These are phyloP conservation scores for Entomyzon cyanotis DNA, from an alignment of 2,113 vertebrate species.

Conservation along the genomic window DNA sequence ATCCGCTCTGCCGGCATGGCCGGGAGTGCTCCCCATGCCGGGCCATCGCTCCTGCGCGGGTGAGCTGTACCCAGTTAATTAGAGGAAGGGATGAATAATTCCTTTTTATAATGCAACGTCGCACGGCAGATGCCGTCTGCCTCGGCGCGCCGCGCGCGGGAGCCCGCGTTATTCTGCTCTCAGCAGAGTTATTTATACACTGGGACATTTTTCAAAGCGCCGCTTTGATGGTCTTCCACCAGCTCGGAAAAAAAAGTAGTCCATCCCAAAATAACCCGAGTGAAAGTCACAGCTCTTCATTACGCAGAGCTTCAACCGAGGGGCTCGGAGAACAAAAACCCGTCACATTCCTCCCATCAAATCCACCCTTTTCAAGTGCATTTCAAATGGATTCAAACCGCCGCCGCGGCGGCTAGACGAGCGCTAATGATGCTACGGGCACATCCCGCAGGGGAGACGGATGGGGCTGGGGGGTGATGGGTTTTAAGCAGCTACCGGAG, in stretches of 20 bases:
- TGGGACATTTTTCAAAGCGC: slow-evolving; percentile 71
- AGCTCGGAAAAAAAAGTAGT: slow-evolving; percentile 65
- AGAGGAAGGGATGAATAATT: slow-evolving; percentile 73
- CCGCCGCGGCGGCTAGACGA: not conserved
- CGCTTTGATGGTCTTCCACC: slow-evolving; percentile 75
- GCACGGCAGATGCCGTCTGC: slow-evolving; percentile 59
- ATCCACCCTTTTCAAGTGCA: slow-evolving; percentile 61
- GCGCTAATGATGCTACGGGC: slow-evolving; percentile 34
- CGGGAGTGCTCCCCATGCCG: not conserved
- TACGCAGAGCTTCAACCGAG: slow-evolving; percentile 46
- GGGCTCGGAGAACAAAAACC: slow-evolving; percentile 64
- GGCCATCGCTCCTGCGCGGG: not conserved
- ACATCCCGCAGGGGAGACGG: not conserved
- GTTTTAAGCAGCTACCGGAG: not conserved
- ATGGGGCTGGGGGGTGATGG: not conserved
- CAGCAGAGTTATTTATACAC: slow-evolving; percentile 74
- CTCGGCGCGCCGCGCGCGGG: slow-evolving; percentile 42
- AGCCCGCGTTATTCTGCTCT: slow-evolving; percentile 58
- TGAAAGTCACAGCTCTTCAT: slow-evolving; percentile 67
- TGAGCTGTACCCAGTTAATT: slow-evolving; percentile 50
- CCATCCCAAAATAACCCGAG: slow-evolving; percentile 69
- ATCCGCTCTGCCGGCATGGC: fast-evolving
- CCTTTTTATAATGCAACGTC: slow-evolving; percentile 65
- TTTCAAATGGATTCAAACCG: slow-evolving; percentile 53
- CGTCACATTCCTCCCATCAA: slow-evolving; percentile 60